Base-by-base conservation (phyloP, 2,888 invertebrate species). In the Sceliomorpha sp. region DNA sequence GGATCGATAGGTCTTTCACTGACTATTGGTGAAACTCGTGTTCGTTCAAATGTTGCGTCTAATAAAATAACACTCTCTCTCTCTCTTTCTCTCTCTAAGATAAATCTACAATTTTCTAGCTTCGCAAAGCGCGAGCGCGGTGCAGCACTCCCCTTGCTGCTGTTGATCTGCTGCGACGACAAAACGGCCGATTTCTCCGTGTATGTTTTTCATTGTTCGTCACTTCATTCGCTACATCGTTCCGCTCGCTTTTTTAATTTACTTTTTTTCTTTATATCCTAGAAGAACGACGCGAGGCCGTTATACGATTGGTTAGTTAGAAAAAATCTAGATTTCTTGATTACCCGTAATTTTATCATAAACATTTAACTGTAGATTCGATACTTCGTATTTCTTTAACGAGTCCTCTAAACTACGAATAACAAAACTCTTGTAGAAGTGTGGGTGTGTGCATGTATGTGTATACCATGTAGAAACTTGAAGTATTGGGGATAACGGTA, bases 331-430 rank as follows among this genome's bases (percentile, higher is more conserved):
- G 78, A 83, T 85, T 82, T 83, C 82, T 84, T 85, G 84, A 84
- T 87, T 87, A 87, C 87, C 87, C 87, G 87, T 87, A 87, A 85
- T 87, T 85, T 87, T 85, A 86, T 87, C 82, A 82, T 86, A 85
- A 87, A 85, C 81, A 85, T 86, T 83, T 81, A 84, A 81, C 80
- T 84, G 78, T 82, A 82, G 82, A 84, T 82, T 82, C 81, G 80
- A 79, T 73, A 70, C 44, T 62, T 64, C 55, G 58, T 70, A 63
- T 34, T 27, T 67, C 48, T 63, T 58, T 50, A 70, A 70, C 69
- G 59, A 70, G 53, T 70, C 7, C 6, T 26, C 69, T 70, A 70
- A 59, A 63, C 63, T 70, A 70, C 63, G 31, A 58, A 66, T 72
- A 72, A 72, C 72, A 72, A 72, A 69, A 62, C 66, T 53, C 55